Percentiles rank a stretch among this genome's conserved stretches.
These are phyloP conservation scores for Limonius californicus DNA, from an alignment of 1,140 invertebrate genomes.

Conservation along the genomic window DNA sequence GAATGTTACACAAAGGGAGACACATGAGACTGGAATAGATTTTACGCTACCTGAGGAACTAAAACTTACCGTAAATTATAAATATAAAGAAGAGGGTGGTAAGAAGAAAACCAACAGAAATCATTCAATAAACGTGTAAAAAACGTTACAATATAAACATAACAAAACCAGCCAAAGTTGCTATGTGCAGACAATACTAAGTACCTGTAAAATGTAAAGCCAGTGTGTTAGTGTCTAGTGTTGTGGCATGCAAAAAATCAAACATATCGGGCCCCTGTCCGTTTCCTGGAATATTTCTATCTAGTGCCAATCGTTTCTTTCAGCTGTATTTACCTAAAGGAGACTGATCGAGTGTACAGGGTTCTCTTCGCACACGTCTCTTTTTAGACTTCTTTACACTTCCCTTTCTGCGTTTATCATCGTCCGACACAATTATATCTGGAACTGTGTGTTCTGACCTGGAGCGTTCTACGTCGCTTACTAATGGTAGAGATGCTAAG, in stretches of 20 bases:
- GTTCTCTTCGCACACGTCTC: slow-evolving; percentile 16
- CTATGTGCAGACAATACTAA: slow-evolving; percentile 31
- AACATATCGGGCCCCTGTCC: slow-evolving; percentile 43
- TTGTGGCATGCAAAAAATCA: slow-evolving; percentile 36
- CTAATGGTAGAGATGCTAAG: slow-evolving; percentile 20
- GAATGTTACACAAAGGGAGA: slow-evolving; percentile 4
- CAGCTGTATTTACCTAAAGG: slow-evolving; percentile 35
- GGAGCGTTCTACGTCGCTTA: not conserved
- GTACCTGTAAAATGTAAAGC: slow-evolving; percentile 6
- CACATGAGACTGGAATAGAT: slow-evolving; percentile 11
- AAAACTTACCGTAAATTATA: slow-evolving; percentile 34
- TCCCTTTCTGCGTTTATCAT: not conserved
- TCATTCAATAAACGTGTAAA: slow-evolving; percentile 9
- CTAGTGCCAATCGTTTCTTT: not conserved
- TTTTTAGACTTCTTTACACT: not conserved
- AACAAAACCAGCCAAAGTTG: slow-evolving; percentile 39
- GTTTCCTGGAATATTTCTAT: not conserved
- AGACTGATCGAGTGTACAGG: slow-evolving; percentile 25
- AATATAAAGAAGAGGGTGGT: slow-evolving; percentile 17
- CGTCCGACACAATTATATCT: not conserved
- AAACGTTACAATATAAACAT: slow-evolving; percentile 8
- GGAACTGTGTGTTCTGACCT: not conserved
- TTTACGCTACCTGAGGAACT: slow-evolving; percentile 18
- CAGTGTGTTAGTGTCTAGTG: slow-evolving; percentile 18
- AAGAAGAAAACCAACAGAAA: slow-evolving; percentile 23